These are phyloP conservation scores for Oppia nitens DNA, from an alignment of 1,140 invertebrate species.

Conservation along the genomic window DNA sequence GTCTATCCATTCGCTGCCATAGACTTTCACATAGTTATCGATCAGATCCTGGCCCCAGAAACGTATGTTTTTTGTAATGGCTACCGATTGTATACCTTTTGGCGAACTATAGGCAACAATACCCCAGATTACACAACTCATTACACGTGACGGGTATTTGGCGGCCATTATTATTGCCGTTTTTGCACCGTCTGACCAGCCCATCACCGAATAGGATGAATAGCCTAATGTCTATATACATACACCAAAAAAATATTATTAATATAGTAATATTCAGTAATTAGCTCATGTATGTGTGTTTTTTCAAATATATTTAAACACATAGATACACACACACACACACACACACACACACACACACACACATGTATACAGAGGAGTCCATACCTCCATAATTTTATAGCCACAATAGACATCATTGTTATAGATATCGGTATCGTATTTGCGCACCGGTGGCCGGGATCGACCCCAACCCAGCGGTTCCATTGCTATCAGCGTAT, in stretches of 20 bases:
- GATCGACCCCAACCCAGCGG: constrained; percentile 73
- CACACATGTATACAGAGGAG: too few species aligned
- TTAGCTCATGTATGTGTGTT: too few species aligned
- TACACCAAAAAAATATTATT: too few species aligned
- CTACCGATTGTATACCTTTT: background rate
- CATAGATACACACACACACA: too few species aligned
- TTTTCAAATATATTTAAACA: too few species aligned
- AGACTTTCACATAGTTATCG: constrained; percentile 6
- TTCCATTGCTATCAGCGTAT: constrained; percentile 57
- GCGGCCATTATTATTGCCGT: constrained; percentile 4
- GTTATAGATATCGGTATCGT: constrained; percentile 43
- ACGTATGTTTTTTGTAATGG: constrained; percentile 5
- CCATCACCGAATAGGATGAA: background rate
- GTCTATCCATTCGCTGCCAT: constrained; percentile 1
- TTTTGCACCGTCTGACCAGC: constrained; percentile 7
- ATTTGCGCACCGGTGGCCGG: constrained; percentile 53
- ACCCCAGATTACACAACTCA: constrained; percentile 7
- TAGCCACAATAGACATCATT: constrained; percentile 51
- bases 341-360: too few species aligned
- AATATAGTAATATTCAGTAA: too few species aligned
- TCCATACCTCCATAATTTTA: constrained; percentile 53
- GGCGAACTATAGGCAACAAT: background rate
- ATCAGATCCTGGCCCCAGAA: background rate
- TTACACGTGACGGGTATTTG: constrained; percentile 14
- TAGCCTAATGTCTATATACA: constrained; percentile 3